phyloP scores from a whole-genome alignment of 2,113 vertebrate species.

The Pseudois nayaur region DNA sequence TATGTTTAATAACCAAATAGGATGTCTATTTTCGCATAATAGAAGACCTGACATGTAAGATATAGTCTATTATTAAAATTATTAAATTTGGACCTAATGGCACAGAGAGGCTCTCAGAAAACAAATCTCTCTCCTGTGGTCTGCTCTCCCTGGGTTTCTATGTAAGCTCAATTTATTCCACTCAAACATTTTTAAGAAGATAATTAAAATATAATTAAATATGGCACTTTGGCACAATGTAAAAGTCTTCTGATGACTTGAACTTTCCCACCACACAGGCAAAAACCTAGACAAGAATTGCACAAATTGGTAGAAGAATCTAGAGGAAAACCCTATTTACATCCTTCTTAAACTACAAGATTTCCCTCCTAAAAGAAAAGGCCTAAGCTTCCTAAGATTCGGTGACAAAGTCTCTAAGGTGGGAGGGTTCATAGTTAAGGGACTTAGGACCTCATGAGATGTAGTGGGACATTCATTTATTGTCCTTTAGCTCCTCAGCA shows the following conservation, averaged over 20 bases:
- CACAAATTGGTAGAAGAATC: not conserved
- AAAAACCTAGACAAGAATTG: not conserved
- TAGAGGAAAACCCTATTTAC: not conserved
- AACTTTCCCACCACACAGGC: not conserved
- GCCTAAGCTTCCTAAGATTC: not conserved
- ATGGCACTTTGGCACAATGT: not conserved
- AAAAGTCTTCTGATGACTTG: not conserved
- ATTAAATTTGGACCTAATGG: not conserved
- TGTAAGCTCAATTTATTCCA: not conserved
- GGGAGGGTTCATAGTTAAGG: not conserved
- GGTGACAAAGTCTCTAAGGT: too few relatives aligned
- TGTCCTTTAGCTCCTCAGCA: not conserved
- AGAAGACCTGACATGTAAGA: not conserved
- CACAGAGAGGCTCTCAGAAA: not conserved
- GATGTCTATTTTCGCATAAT: not conserved
- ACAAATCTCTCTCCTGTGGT: not conserved
- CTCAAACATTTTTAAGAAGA: not conserved
- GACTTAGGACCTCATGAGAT: not conserved
- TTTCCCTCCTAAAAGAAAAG: not conserved
- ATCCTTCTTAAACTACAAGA: not conserved
- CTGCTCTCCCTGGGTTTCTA: not conserved
- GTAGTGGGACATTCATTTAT: too few relatives aligned
- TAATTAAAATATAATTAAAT: conserved; percentile 25
- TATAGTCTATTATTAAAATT: not conserved
- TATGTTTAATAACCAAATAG: not conserved